phyloP scores from a whole-genome alignment of 2,888 invertebrate species.

The Marronus borbonicus region DNA sequence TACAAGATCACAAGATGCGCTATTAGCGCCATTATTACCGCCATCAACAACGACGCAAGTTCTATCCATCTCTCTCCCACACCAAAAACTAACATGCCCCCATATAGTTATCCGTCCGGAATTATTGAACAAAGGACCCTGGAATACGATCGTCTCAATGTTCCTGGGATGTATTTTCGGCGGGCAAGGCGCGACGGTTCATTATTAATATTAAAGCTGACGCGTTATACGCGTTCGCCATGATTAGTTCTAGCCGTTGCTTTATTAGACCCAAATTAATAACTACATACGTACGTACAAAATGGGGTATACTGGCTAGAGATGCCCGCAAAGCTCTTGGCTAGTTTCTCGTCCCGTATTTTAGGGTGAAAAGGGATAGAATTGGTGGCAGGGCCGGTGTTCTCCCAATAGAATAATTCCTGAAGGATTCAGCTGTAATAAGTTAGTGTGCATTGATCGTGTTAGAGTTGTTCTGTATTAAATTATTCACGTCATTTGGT shows the following conservation, averaged over 20 bases:
- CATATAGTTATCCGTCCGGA: constrained; percentile 14
- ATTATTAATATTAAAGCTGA: constrained; percentile 16
- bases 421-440: background rate
- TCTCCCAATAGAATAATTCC: background rate
- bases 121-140: constrained; percentile 32
- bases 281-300: background rate
- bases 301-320: background rate
- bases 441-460: background rate
- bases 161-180: constrained; percentile 4
- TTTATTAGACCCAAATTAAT: constrained; percentile 34
- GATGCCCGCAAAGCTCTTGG: background rate
- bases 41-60: background rate
- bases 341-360: constrained; percentile 7
- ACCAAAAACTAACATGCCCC: background rate
- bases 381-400: background rate
- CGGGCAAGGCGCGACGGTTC: background rate
- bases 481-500: background rate
- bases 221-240: constrained; percentile 7
- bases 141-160: background rate
- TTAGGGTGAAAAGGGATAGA: background rate
- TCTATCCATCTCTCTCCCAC: background rate
- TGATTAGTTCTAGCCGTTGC: constrained; percentile 32
- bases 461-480: background rate
- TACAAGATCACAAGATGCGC: background rate
- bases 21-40: background rate